These are phyloP conservation scores for Zaprionus bogoriensis DNA, from an alignment of 2,888 invertebrate species.

Conservation along the genomic window DNA sequence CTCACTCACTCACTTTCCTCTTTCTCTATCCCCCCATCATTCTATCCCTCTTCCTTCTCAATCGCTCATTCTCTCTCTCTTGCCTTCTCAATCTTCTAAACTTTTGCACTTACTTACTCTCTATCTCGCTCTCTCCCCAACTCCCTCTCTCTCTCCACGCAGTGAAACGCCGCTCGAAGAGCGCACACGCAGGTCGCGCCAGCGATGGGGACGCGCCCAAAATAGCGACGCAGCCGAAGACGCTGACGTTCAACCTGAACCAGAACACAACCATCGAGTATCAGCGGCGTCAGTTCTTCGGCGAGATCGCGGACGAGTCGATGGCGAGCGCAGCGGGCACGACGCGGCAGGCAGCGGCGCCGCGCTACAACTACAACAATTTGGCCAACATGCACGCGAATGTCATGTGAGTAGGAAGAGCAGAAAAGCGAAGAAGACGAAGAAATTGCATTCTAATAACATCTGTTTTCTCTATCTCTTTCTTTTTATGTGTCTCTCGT, in stretches of 20 bases:
- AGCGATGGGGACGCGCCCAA: conserved; percentile 77
- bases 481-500: neutral
- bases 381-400: conserved; percentile 82
- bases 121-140: neutral
- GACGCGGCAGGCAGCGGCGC: conserved; percentile 19
- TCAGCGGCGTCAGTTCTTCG: conserved; percentile 80
- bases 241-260: conserved; percentile 81
- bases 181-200: conserved; percentile 81
- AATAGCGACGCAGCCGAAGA: conserved; percentile 81
- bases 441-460: neutral
- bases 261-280: conserved; percentile 83
- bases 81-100: neutral
- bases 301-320: conserved; percentile 67
- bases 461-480: neutral
- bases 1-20: neutral
- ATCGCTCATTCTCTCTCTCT: neutral
- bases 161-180: conserved; percentile 83
- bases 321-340: conserved; percentile 29
- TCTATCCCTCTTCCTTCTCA: neutral
- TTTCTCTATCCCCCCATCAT: neutral
- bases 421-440: neutral
- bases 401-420: conserved; percentile 80
- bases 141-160: neutral
- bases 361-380: conserved; percentile 77
- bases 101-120: too few species aligned